Percentiles rank a stretch among this genome's conserved stretches.
These are phyloP conservation scores for Monopis laevigella DNA, from an alignment of 2,888 invertebrate species.

Conservation along the genomic window DNA sequence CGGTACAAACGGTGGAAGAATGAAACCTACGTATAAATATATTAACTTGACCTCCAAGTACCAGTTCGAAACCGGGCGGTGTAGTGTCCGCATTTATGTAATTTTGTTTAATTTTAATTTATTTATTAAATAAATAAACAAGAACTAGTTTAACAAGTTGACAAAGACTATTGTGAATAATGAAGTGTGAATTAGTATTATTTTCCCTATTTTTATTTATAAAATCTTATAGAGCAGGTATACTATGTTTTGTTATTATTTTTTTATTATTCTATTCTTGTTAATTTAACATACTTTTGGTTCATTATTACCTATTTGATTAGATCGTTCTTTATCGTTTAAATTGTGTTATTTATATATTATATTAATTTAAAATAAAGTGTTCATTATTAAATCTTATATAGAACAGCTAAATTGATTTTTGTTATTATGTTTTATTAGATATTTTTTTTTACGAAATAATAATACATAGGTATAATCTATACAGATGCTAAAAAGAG, in stretches of 20 bases:
- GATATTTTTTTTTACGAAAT: too few species aligned
- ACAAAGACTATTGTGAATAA: slow-evolving; percentile 18
- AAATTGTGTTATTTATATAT: too few species aligned
- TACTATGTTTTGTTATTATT: slow-evolving; percentile 20
- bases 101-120: slow-evolving; percentile 4
- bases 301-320: too few species aligned
- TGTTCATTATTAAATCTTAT: too few species aligned
- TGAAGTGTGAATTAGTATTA: slow-evolving; percentile 29
- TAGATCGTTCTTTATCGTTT: too few species aligned
- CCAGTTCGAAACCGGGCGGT: slow-evolving; percentile 39
- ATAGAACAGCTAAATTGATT: too few species aligned
- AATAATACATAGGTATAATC: too few species aligned
- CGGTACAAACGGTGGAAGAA: slow-evolving; percentile 33
- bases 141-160: slow-evolving; percentile 2
- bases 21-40: slow-evolving; percentile 37
- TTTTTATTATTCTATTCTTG: background rate
- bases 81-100: slow-evolving; percentile 20
- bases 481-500: too few species aligned
- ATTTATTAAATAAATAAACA: slow-evolving; percentile 6
- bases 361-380: too few species aligned
- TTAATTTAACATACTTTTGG: too few species aligned
- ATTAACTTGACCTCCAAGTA: slow-evolving; percentile 48
- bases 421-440: too few species aligned
- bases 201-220: slow-evolving; percentile 22
- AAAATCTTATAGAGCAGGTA: slow-evolving; percentile 24